A percentile compares a stretch with the other conserved stretches of the same genome.
phyloP scores from a whole-genome alignment of 2,888 invertebrate genomes.

The Schrankia costaestrigalis region DNA sequence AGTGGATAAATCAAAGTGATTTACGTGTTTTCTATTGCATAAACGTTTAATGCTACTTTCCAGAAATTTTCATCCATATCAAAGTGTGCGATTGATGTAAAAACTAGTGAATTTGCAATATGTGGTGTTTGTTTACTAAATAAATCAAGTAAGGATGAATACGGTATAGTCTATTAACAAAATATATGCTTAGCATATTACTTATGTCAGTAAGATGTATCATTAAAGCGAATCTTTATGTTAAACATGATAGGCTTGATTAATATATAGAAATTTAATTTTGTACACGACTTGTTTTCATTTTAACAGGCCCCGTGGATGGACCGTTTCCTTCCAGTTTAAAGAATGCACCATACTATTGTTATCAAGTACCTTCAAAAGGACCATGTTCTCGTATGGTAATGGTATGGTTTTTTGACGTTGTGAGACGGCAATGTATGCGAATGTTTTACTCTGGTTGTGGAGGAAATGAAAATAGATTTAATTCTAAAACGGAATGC shows the following conservation, averaged over 20 bases:
- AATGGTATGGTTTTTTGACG: constrained; percentile 62
- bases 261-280: not conserved
- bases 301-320: constrained; percentile 51
- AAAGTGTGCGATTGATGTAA: no score
- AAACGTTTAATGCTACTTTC: no score
- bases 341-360: constrained; percentile 64
- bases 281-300: not conserved
- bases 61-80: no score
- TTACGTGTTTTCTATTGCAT: no score
- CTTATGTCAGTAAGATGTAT: no score
- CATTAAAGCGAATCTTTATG: no score
- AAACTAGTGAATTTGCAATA: no score
- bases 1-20: no score
- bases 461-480: constrained; percentile 70
- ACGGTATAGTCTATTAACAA: no score
- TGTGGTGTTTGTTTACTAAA: not conserved
- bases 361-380: constrained; percentile 63
- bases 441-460: constrained; percentile 72
- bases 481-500: constrained; percentile 44
- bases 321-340: constrained; percentile 63
- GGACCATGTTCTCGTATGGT: constrained; percentile 55
- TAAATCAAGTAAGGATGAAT: no score
- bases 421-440: constrained; percentile 59
- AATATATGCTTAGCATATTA: no score
- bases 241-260: not conserved